Evolutionary conservation across 1,140 invertebrate genomes (phyloP), one percentile per base, ranked within the genome.

Genomic region (Saccostrea echinata): DNA sequence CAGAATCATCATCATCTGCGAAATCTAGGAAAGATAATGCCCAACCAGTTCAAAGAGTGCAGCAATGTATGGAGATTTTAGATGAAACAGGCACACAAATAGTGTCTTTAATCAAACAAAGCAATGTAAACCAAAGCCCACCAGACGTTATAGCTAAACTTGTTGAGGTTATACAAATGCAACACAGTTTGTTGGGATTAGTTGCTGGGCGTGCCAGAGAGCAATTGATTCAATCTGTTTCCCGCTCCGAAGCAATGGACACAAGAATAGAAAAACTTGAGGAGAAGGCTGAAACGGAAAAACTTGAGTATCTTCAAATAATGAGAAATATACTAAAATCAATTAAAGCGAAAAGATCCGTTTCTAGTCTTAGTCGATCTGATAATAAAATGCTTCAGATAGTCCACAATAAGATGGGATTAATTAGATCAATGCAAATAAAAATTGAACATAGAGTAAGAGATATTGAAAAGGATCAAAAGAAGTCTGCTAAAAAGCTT

Each of bases 391-490:
- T 12, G 12, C 68, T 76, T 11, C 24, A 76, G 27, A 16, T 11
- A 3, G 27, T 76, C 30, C 68, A 76, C 27, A 30, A 33, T 16
- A 27, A 76, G 68, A 3, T 76, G 3, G 68, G 33, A 8, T 16
- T 30, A 13, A 76, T 76, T 30, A 27, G 68, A 76, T 76, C 68
- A 76, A 76, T 33, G 68, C 68, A 76, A 27, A 76, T 76, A 16
- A 13, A 76, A 76, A 27, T 33, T 16, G 68, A 76, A 12, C 16
- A 52, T 12, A 51, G 21, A 3, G 81, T 52, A 13, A 51, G 24
- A 51, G 21, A 83, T 12, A 11, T 83, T 43, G 35, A 83, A 1
- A 24, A 52, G n/a, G 35, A 83, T 51, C 33, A 83, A 52, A 13
- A 24, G 16, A 83, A 52, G 30, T n/a, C 81, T 24, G 51, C 21